These are phyloP conservation scores for Acholoe squamosa DNA, from an alignment of 2,888 invertebrate genomes.

Conservation along the genomic window DNA sequence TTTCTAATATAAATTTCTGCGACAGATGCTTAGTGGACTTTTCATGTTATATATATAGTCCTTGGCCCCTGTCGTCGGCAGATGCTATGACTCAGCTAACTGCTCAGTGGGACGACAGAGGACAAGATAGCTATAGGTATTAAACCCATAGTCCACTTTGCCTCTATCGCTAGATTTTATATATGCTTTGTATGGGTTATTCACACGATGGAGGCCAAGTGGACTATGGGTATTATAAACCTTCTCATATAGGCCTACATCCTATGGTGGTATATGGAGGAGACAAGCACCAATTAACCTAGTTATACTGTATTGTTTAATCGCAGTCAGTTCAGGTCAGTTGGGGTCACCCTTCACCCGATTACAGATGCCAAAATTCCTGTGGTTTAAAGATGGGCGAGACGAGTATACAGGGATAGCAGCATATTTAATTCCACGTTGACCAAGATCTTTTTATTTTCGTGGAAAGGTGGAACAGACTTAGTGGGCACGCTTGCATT, in stretches of 20 bases:
- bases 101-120: too few relatives aligned
- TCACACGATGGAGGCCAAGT: too few relatives aligned
- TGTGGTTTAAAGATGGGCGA: neutral
- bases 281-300: neutral
- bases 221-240: too few relatives aligned
- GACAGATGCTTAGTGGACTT: too few relatives aligned
- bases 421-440: neutral
- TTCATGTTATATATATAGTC: too few relatives aligned
- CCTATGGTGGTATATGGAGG: neutral
- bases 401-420: neutral
- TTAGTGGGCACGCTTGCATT: neutral
- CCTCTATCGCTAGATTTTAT: too few relatives aligned
- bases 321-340: neutral
- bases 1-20: too few relatives aligned
- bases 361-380: neutral
- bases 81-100: too few relatives aligned
- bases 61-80: too few relatives aligned
- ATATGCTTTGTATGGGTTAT: too few relatives aligned
- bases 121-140: too few relatives aligned
- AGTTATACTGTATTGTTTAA: neutral
- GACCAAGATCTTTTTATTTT: neutral
- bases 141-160: too few relatives aligned
- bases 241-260: neutral
- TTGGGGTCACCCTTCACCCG: neutral
- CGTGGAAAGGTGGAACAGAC: neutral